Evolutionary conservation across 2,888 invertebrate genomes (phyloP), one percentile per base, ranked within the genome.

Genomic region (Scaptomyza polygonia): DNA sequence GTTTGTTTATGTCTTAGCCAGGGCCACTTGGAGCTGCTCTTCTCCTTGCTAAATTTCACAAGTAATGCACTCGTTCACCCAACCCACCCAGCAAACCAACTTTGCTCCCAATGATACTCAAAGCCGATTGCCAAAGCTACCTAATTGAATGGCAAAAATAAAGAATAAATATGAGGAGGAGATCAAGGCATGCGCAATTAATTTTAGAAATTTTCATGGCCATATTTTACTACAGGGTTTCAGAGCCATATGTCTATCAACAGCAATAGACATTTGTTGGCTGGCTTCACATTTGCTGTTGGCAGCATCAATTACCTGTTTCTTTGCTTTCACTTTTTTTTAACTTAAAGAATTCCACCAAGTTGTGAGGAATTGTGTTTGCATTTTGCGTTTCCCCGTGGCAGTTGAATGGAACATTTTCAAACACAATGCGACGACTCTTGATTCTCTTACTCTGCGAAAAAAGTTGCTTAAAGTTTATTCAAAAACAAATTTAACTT

Each of bases 401-500:
- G 18, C 53, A 27, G 25, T 39, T 42, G 52, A 47, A 47, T 30
- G 48, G 57, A 43, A 71, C 71, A 63, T 64, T 49, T 43, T 39
- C 30, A 49, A 30, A 52, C n/a, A 52, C 21, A 55, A 59, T 40
- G 5, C 39, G 49, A 25, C 16, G 59, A 29, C 29, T 72, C 52
- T 47, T 53, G 58, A 66, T 61, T 47, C 36, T 14, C 2, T 14
- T 36, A 14, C 18, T 40, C 51, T 27, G 36, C 55, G 47, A 39
- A 27, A 62, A 80, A 88, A 86, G 67, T 83, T 88, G 81, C 84
- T 86, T 88, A 77, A 84, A 86, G 83, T 84, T 80, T 83, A 65
- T 77, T 73, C 61, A 63, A 68, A 86, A 76, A 74, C 75, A 68
- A 86, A 88, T 81, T 88, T 72, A 87, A 84, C 82, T 84, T 84